Evolutionary conservation across 35 echinoderm and acorn worm genomes (phyloP).

Genomic region (Apostichopus japonicus): DNA sequence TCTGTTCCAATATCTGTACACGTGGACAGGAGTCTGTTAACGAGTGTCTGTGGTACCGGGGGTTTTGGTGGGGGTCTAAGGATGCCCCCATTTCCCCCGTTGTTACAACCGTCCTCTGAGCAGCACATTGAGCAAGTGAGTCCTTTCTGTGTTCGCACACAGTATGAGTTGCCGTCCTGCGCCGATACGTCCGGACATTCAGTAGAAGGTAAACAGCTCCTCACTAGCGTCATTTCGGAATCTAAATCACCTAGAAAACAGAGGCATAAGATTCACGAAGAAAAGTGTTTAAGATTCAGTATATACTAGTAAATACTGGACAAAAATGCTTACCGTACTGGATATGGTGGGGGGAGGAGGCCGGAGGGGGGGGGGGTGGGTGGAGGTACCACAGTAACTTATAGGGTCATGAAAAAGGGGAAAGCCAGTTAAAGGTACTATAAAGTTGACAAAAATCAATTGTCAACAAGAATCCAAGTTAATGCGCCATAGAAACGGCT

Average conservation of each 20-base stretch:
- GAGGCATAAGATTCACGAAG: background rate
- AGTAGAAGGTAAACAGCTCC: background rate
- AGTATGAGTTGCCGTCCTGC: background rate
- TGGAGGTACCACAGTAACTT: too few relatives aligned
- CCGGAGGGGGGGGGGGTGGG: too few relatives aligned
- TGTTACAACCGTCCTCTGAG: slow-evolving; percentile 15
- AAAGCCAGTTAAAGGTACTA: too few relatives aligned
- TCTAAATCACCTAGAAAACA: slow-evolving; percentile 33
- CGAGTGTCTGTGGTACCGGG: slow-evolving; percentile 10
- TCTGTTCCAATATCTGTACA: slow-evolving; percentile 4
- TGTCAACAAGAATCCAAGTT: too few relatives aligned
- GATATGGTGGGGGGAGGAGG: too few relatives aligned
- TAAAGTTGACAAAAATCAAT: too few relatives aligned
- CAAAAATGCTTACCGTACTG: too few relatives aligned
- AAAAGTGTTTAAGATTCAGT: too few relatives aligned
- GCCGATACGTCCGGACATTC: background rate
- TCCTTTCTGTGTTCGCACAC: slow-evolving; percentile 17
- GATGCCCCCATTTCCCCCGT: slow-evolving; percentile 19
- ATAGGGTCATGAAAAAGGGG: too few relatives aligned
- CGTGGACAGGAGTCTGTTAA: background rate
- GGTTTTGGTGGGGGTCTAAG: slow-evolving; percentile 35
- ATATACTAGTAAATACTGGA: too few relatives aligned
- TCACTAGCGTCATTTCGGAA: slow-evolving; percentile 16
- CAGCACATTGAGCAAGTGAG: slow-evolving; percentile 33
- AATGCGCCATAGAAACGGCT: too few relatives aligned